Evolutionary conservation across 2,888 invertebrate genomes (phyloP).

Genomic region (Lithosia quadra): DNA sequence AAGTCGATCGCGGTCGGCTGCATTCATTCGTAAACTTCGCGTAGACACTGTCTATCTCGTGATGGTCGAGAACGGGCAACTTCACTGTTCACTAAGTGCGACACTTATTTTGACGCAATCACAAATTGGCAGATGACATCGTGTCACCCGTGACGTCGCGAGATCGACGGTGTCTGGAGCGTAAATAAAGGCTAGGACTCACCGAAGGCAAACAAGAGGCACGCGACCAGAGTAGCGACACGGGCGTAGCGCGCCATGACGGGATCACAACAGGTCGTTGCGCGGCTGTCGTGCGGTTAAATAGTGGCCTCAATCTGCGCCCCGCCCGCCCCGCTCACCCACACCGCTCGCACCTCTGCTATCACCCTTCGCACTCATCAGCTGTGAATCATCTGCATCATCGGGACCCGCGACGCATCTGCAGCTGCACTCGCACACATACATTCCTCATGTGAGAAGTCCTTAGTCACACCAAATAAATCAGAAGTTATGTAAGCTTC

Average conservation of each 20-base stretch:
- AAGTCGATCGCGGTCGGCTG: conserved; percentile 72
- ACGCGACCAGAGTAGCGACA: conserved; percentile 87
- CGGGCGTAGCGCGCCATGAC: conserved; percentile 87
- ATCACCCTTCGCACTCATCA: conserved; percentile 82
- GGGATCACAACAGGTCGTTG: conserved; percentile 87
- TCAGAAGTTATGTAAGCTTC: conserved; percentile 39
- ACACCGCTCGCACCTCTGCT: conserved; percentile 82
- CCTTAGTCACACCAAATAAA: not conserved
- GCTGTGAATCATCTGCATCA: conserved; percentile 78
- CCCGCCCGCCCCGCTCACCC: conserved; percentile 86
- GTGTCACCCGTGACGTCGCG: conserved; percentile 80
- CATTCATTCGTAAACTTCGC: conserved; percentile 71
- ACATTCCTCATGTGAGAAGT: conserved; percentile 22
- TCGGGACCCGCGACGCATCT: conserved; percentile 52
- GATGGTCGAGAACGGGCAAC: conserved; percentile 70
- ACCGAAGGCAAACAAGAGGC: conserved; percentile 86
- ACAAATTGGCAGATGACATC: conserved; percentile 72
- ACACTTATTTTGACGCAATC: conserved; percentile 76
- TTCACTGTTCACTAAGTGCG: conserved; percentile 82
- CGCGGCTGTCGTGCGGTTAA: conserved; percentile 85
- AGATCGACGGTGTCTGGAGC: conserved; percentile 79
- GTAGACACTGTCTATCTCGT: conserved; percentile 78
- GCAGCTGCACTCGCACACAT: conserved; percentile 20
- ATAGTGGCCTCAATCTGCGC: conserved; percentile 87
- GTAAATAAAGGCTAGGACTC: conserved; percentile 86